phyloP scores from a whole-genome alignment of 92 coral and sea anemone genomes.

The Palythoa grandiflora region DNA sequence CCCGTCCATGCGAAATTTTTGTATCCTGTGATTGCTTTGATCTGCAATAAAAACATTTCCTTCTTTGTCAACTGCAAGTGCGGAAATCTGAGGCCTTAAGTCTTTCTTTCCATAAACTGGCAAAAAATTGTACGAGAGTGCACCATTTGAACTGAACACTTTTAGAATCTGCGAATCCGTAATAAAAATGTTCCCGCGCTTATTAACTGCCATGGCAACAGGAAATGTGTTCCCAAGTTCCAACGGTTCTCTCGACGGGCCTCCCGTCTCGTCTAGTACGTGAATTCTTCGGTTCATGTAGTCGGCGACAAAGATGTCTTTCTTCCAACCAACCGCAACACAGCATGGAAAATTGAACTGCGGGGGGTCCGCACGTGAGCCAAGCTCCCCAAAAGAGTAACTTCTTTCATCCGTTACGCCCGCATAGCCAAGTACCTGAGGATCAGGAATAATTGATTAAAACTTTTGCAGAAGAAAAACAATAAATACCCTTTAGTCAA shows the following conservation, averaged over 20 bases:
- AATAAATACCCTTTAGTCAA: no score
- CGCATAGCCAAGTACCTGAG: constrained; percentile 74
- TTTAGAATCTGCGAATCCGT: constrained; percentile 87
- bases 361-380: constrained; percentile 72
- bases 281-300: constrained; percentile 82
- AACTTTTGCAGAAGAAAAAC: no score
- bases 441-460: no score
- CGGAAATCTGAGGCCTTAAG: constrained; percentile 84
- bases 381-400: constrained; percentile 83
- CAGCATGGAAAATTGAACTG: constrained; percentile 86
- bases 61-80: constrained; percentile 78
- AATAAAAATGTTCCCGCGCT: constrained; percentile 78
- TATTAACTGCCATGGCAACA: constrained; percentile 77
- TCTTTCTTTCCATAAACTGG: constrained; percentile 87
- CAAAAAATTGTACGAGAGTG: constrained; percentile 78
- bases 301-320: constrained; percentile 78
- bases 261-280: constrained; percentile 66
- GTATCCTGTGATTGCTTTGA: constrained; percentile 81
- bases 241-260: constrained; percentile 77
- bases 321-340: constrained; percentile 70
- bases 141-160: constrained; percentile 90
- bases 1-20: constrained; percentile 92
- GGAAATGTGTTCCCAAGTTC: constrained; percentile 82
- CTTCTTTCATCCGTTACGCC: constrained; percentile 70
- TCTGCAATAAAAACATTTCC: constrained; percentile 84